Percentiles rank a stretch among this genome's conserved stretches.
These are phyloP conservation scores for Andrena marginata DNA, from an alignment of 2,888 invertebrate genomes.

Conservation along the genomic window DNA sequence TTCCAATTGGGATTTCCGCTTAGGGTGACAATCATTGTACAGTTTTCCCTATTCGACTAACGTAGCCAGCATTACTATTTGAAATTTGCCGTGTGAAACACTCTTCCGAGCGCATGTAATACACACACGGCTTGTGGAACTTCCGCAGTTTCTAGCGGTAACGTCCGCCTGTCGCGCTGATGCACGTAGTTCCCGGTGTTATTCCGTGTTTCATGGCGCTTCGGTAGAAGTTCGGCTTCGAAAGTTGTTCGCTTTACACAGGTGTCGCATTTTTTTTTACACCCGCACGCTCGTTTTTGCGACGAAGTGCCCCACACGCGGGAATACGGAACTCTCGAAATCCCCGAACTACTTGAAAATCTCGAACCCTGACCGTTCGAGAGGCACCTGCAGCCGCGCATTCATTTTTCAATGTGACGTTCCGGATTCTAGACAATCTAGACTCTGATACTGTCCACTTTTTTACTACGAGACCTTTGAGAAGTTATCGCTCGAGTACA, in stretches of 20 bases:
- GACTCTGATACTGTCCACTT: too few relatives aligned
- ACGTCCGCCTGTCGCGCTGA: neutral
- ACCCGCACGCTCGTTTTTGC: neutral
- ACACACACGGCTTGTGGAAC: neutral
- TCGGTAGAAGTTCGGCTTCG: neutral
- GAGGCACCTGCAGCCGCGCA: neutral
- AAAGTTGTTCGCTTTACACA: neutral
- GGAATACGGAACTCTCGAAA: constrained; percentile 1
- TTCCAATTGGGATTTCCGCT: too few relatives aligned
- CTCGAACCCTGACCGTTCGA: neutral
- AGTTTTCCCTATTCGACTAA: too few relatives aligned
- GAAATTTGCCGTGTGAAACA: neutral
- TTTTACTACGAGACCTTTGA: too few relatives aligned
- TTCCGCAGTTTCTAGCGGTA: neutral
- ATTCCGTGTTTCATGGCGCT: neutral
- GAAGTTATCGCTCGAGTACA: too few relatives aligned
- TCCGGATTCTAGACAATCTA: neutral
- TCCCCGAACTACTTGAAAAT: neutral
- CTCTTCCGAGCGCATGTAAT: neutral
- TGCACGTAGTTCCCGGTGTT: neutral
- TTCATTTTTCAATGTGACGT: neutral
- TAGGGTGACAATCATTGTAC: too few relatives aligned
- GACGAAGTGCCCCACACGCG: neutral
- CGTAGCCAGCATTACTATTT: too few relatives aligned
- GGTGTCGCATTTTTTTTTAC: neutral